These are phyloP conservation scores for Habroteleia sp. DNA, from an alignment of 2,888 invertebrate species.

Conservation along the genomic window DNA sequence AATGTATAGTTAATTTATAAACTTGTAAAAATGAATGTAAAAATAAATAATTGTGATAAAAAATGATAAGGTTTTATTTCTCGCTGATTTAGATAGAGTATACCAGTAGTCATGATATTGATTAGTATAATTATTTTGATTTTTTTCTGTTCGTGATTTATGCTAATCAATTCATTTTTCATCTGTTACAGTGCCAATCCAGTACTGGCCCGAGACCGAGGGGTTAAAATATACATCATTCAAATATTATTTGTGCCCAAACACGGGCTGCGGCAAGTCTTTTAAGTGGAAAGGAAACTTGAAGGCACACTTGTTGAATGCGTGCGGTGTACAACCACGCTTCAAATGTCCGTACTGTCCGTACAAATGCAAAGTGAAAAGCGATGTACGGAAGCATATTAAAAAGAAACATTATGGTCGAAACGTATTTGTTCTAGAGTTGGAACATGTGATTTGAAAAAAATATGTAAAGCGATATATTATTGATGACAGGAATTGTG, in stretches of 20 bases:
- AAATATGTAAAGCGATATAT: neutral
- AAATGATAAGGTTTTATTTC: too few relatives aligned
- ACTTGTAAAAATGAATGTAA: conserved; percentile 22
- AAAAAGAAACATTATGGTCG: conserved; percentile 52
- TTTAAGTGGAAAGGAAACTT: conserved; percentile 67
- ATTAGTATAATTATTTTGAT: conserved; percentile 23
- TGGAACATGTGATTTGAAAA: conserved; percentile 28
- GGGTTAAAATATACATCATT: conserved; percentile 4
- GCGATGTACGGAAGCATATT: conserved; percentile 67
- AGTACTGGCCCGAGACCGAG: conserved; percentile 35
- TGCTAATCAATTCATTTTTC: conserved; percentile 44
- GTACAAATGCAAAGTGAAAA: conserved; percentile 72
- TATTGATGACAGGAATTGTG: conserved; percentile 28
- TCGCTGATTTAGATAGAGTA: neutral
- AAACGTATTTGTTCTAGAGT: conserved; percentile 56
- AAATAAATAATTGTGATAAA: conserved; percentile 39
- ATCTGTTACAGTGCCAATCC: conserved; percentile 58
- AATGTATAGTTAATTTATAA: conserved; percentile 2
- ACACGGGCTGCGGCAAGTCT: conserved; percentile 67
- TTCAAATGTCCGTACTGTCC: conserved; percentile 73
- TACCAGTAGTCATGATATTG: conserved; percentile 1
- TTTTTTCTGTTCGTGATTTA: neutral
- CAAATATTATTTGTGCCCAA: conserved; percentile 53
- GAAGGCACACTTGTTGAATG: conserved; percentile 70
- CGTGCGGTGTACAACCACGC: conserved; percentile 73